Conservation (phyloP, 2,888 invertebrate species). For the Eumacrocentrus americanus region DNA sequence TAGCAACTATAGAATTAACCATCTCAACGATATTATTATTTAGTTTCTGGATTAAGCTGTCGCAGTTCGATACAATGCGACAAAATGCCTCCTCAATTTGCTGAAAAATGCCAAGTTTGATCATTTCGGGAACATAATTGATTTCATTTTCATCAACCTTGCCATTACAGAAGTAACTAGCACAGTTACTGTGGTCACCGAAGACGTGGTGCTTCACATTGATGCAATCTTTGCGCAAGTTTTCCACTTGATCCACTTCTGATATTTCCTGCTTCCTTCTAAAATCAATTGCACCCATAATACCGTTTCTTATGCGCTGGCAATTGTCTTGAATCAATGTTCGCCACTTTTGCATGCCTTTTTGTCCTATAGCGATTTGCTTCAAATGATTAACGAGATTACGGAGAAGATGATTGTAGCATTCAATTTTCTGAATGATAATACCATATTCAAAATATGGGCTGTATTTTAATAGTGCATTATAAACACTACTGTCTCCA, state of each 20-base stretch:
- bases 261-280: conserved; percentile 19
- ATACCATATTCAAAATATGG: conserved; percentile 27
- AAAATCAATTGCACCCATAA: conserved; percentile 9
- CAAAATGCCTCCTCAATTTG: conserved; percentile 24
- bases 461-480: conserved; percentile 23
- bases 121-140: conserved; percentile 29
- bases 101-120: conserved; percentile 21
- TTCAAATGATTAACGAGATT: conserved; percentile 22
- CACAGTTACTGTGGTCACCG: conserved; percentile 34
- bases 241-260: conserved; percentile 1
- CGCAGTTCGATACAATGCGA: conserved; percentile 24
- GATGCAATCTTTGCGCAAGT: neutral
- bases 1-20: conserved; percentile 27
- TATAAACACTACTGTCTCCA: conserved; percentile 29
- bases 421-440: conserved; percentile 28
- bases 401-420: conserved; percentile 30
- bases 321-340: neutral
- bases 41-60: conserved; percentile 33
- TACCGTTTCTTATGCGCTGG: neutral
- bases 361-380: no score
- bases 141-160: neutral
- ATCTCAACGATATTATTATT: conserved; percentile 37
- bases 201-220: conserved; percentile 18
- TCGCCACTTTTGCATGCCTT: no score
- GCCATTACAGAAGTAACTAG: conserved; percentile 2